Evolutionary conservation across 2,113 vertebrate species (phyloP), one percentile per base, ranked within the genome.

Genomic region (Vicugna pacos): DNA sequence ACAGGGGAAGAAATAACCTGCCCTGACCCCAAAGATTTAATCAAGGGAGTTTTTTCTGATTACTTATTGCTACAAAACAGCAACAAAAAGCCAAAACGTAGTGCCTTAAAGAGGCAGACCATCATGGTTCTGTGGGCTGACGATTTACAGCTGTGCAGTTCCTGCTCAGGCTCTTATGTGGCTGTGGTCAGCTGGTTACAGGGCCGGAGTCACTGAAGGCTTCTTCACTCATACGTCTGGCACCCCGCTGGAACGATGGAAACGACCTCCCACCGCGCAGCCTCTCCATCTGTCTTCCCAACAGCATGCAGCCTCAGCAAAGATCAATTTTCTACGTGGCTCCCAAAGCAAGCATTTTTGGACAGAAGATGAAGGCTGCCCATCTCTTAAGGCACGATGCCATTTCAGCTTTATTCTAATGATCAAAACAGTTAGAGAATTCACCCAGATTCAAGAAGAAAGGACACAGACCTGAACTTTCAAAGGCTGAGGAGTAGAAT

Each of bases 211-310:
- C 69, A 65, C 24, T 28, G 7, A n/a, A 54, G 32, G 2, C 24
- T 16, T 38, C 22, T 58, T 56, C 28, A 9, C 54, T 82, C 16
- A 0, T 6, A 5, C 3, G 46, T 50, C 64, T n/a, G 42, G 24
- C 0, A 0, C 24, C 52, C 24, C 73, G 58, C 24, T 32, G 35
- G 22, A 60, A 26, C 5, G 17, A n/a, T 2, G 32, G 30, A 13
- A 46, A n/a, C 28, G 30, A 24, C 11, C 1, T 8, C 0, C 0
- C 8, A 28, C 19, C 6, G 28, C 13, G 0, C 5, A 65, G 64
- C 56, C 16, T 65, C 10, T 62, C 28, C 46, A 32, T 26, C 50
- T 16, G 75, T 22, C 35, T 72, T 70, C 20, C 52, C 30, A 10
- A 8, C 0, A 15, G 35, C 26, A 20, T 20, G 42, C 19, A 32